Base-by-base conservation (phyloP, 2,888 invertebrate genomes). In the Tiphia femorata region DNA sequence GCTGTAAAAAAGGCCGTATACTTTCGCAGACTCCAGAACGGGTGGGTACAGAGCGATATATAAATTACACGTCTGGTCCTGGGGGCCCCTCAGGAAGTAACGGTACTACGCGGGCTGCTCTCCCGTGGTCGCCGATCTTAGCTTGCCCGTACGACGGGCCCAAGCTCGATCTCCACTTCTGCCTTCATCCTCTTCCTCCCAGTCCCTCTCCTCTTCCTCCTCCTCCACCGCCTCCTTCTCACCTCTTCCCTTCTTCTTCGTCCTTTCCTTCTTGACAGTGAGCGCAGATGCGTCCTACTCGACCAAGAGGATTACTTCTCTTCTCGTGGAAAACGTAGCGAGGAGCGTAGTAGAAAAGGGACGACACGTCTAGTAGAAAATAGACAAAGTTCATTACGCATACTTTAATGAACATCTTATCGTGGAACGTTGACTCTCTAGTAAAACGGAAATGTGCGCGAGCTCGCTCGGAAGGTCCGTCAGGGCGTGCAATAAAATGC, bases 31-130 rank as follows among this genome's bases (percentile, higher is more conserved):
- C 65, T 58, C 40, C 19, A 48, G 30, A 62, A 63, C 52, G 70
- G 55, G 64, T 60, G 66, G 69, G 69, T 64, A 70, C 71, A 61
- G 73, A 72, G 76, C 77, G 76, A 80, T 78, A 78, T 81, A 81
- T 81, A 81, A 81, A 80, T 81, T 81, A 80, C 76, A 80, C 73
- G 78, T 80, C 78, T 76, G 78, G 75, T 74, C 76, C 67, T 69
- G 60, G 74, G 71, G 75, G 73, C 69, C 76, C 76, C 67, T 61
- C 72, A 76, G 79, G 75, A 75, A 72, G 64, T 76, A 81, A 81
- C 81, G 81, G 81, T 73, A 81, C 70, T 61, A 38, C 59, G 56
- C 54, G 62, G 55, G 48, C 51, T 33, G 21, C 42, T 49, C 49
- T 53, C 49, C 57, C 65, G 66, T 70, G 64, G 69, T 62, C 62